Base-by-base conservation (phyloP, 1,140 invertebrate genomes). In the Hirudo medicinalis region DNA sequence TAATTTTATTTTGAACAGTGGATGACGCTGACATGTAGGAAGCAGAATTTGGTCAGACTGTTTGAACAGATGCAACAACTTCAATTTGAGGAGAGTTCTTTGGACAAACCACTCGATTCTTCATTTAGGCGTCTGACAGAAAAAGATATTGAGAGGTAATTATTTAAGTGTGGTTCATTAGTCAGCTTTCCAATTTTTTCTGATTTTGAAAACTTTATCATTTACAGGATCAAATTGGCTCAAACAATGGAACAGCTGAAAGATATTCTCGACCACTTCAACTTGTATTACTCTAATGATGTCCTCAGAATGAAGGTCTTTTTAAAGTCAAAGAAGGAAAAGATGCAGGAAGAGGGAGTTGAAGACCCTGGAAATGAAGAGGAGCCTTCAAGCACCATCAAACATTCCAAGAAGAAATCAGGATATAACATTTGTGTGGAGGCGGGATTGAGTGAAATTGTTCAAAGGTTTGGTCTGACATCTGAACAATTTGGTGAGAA, bases 401-500 rank as follows among this genome's bases (percentile, higher is more conserved):
- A 63, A 20, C 22, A 63, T 13, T 32, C 57, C 9, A 63, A 63
- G 22, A 85, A 91, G 67, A 90, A 88, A 70, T 92, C 92, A 15
- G 88, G 90, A 0, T 97, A 97, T 80, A 86, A 88, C 29, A 86
- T 94, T 63, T 95, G 93, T 78, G 83, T 87, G 36, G 89, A 89
- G 80, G 89, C 90, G 36, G 90, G 91, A 27, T 83, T 96, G n/a
- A 87, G 78, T 79, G 87, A 87, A 6, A 85, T 97, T 54, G 90
- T 91, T 2, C 91, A 91, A 78, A 90, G 78, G 74, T 98, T 98
- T 83, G 97, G 96, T 75, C 82, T 99, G n/a, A 89, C 88, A 2
- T 91, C 96, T 0, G 91, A 95, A 78, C 89, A 98, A 79, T 97
- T 96, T 82, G 94, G 91, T 3, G 94, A 98, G 83, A 99, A 99